Percentiles rank a stretch among this genome's conserved stretches.
phyloP scores from a whole-genome alignment of 2,797 vertebrate genomes.

The Rhabdomys pumilio region DNA sequence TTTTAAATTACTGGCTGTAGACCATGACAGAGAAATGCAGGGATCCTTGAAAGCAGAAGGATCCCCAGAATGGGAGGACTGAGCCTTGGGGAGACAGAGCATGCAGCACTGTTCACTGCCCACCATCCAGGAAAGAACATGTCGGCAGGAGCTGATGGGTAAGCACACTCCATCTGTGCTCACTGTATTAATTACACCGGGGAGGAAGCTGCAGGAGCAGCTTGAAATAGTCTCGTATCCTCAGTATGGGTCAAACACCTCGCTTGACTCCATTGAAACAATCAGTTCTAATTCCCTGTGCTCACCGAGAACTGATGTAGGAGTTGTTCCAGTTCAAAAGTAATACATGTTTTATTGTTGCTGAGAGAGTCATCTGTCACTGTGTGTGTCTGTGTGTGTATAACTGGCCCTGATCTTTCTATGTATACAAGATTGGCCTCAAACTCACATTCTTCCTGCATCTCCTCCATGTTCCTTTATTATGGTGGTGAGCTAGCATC shows the following conservation, averaged over 20 bases:
- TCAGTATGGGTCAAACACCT: neutral
- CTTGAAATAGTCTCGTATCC: neutral
- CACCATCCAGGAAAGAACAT: neutral
- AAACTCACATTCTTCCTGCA: neutral
- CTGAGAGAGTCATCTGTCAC: neutral
- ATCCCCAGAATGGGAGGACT: neutral
- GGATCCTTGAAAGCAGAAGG: neutral
- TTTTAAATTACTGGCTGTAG: neutral
- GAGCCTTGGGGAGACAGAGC: neutral
- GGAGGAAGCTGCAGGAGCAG: neutral
- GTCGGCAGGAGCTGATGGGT: neutral
- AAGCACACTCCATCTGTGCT: accelerated
- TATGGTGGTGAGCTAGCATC: neutral
- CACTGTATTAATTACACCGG: neutral
- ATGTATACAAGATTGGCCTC: neutral
- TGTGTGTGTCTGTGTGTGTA: neutral
- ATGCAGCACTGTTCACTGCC: too few relatives aligned
- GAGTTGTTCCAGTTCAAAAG: conserved; percentile 50
- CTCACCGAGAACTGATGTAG: conserved; percentile 28
- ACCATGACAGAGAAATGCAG: conserved; percentile 4
- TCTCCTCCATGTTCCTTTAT: neutral
- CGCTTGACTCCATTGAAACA: neutral
- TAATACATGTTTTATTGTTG: neutral
- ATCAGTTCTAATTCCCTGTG: neutral
- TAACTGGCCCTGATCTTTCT: neutral